phyloP scores from a whole-genome alignment of 1,140 invertebrate genomes.

The Bombus pascuorum region DNA sequence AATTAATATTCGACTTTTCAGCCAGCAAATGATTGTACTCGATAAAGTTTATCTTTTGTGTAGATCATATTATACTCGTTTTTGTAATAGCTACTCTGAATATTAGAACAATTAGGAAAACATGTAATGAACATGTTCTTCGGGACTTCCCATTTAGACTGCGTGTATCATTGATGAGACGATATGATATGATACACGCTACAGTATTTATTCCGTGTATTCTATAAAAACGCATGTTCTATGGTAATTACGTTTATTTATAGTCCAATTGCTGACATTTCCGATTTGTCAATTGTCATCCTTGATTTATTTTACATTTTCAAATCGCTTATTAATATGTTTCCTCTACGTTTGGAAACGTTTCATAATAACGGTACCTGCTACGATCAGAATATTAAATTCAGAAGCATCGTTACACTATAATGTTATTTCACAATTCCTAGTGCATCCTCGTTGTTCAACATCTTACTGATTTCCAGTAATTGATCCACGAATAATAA shows the following conservation, averaged over 20 bases:
- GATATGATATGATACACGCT: conserved; percentile 2
- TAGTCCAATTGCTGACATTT: too few relatives aligned
- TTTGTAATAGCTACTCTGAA: background rate
- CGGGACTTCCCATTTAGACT: background rate
- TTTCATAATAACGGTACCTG: too few relatives aligned
- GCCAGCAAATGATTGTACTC: too few relatives aligned
- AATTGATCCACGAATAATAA: background rate
- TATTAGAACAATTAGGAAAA: background rate
- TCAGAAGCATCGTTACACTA: too few relatives aligned
- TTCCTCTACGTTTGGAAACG: too few relatives aligned
- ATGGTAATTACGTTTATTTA: background rate
- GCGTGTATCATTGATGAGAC: background rate
- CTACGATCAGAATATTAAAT: too few relatives aligned
- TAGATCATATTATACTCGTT: background rate
- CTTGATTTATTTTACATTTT: background rate
- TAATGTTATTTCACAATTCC: too few relatives aligned
- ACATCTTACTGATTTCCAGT: too few relatives aligned
- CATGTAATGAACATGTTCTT: background rate
- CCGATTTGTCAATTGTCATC: background rate
- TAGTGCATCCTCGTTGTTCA: too few relatives aligned
- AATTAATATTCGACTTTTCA: too few relatives aligned
- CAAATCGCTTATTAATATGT: background rate
- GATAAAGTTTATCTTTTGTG: background rate
- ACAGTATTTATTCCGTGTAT: background rate
- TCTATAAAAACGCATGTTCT: background rate